Percentiles rank a stretch among this genome's conserved stretches.
These are phyloP conservation scores for Podarcis lilfordi DNA, from an alignment of 2,797 vertebrate genomes.

Conservation along the genomic window DNA sequence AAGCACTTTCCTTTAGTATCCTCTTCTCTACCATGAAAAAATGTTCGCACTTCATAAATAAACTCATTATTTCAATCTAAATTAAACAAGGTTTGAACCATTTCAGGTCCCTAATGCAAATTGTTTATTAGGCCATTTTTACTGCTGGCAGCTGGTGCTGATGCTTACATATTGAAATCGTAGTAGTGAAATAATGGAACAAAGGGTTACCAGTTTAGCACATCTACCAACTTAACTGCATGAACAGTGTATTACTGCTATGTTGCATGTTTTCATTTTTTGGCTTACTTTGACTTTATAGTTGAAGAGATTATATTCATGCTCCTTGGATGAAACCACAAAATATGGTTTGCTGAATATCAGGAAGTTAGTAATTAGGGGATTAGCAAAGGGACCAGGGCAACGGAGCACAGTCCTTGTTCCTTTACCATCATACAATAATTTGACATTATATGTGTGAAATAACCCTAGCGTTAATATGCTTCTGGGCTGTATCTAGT, in stretches of 20 bases:
- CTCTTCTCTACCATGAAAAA: background rate
- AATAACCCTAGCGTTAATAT: background rate
- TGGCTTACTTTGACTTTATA: background rate
- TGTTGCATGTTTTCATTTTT: background rate
- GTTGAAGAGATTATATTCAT: too few species aligned
- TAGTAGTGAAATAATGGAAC: background rate
- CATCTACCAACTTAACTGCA: background rate
- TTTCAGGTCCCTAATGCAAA: background rate
- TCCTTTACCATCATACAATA: background rate
- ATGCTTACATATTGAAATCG: background rate
- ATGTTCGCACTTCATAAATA: background rate
- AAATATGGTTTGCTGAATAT: background rate
- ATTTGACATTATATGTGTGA: background rate
- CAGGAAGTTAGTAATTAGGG: background rate
- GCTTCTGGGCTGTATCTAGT: background rate
- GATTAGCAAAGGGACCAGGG: background rate
- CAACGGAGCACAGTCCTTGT: background rate
- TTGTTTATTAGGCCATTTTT: background rate
- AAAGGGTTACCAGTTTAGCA: background rate
- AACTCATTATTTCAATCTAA: background rate
- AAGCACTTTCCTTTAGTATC: background rate
- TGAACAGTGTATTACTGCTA: background rate
- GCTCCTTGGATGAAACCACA: background rate
- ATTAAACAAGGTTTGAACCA: background rate
- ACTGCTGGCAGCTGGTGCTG: background rate